phyloP scores from a whole-genome alignment of 2,113 vertebrate genomes.

The Solea solea region DNA sequence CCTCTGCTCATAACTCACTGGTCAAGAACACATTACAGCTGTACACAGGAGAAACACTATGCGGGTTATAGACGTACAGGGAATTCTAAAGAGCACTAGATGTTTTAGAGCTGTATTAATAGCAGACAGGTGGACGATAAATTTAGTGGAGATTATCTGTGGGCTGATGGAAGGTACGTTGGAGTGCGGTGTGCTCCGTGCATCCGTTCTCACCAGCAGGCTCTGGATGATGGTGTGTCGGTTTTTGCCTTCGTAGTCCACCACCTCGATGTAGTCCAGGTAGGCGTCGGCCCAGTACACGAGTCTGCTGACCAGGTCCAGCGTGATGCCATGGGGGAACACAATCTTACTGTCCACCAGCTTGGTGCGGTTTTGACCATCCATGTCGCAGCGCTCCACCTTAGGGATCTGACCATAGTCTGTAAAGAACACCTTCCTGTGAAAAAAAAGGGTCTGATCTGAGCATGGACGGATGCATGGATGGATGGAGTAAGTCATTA shows the following conservation, averaged over 20 bases:
- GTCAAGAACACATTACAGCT: conserved; percentile 22
- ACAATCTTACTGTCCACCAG: conserved; percentile 98
- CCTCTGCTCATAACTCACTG: conserved; percentile 48
- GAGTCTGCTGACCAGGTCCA: conserved; percentile 94
- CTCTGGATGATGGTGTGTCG: conserved; percentile 98
- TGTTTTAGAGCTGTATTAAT: conserved; percentile 9
- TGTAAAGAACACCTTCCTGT: conserved; percentile 97
- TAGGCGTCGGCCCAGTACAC: conserved; percentile 99
- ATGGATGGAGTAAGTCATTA: neutral
- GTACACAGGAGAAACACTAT: conserved; percentile 40
- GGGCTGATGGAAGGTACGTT: neutral
- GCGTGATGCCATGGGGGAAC: conserved; percentile 94
- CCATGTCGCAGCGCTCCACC: conserved; percentile 98
- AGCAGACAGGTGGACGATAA: neutral
- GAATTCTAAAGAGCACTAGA: conserved; percentile 14
- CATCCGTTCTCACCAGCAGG: conserved; percentile 87
- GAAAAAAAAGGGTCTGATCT: conserved; percentile 12
- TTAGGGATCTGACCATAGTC: conserved; percentile 99
- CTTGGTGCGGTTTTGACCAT: conserved; percentile 97
- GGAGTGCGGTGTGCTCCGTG: neutral
- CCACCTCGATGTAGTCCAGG: conserved; percentile 97
- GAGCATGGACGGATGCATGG: conserved; percentile 5
- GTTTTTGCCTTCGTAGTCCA: conserved; percentile 97
- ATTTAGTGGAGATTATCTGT: conserved; percentile 3
- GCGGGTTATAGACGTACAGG: conserved; percentile 27